Conservation (phyloP, 2,113 vertebrate species). For the Gobius niger region DNA sequence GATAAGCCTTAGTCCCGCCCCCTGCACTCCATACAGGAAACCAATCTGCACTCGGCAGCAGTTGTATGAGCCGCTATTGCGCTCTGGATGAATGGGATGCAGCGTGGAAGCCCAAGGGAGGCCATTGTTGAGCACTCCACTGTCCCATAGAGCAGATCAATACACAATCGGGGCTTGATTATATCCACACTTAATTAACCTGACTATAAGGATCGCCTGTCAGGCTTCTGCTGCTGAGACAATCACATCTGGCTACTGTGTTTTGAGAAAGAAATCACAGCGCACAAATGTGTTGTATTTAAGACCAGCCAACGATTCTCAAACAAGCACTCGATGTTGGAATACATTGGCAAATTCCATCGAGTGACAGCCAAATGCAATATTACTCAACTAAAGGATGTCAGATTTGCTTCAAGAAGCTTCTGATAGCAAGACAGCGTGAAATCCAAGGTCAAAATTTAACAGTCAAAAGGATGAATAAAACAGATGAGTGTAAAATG, state of each 20-base stretch:
- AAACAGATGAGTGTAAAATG: no score
- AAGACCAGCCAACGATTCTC: no score
- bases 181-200: conserved; percentile 76
- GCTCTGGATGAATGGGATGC: conserved; percentile 61
- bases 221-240: conserved; percentile 19
- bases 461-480: no score
- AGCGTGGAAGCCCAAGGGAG: conserved; percentile 49
- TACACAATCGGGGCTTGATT: conserved; percentile 69
- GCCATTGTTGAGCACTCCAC: conserved; percentile 66
- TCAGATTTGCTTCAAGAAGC: no score
- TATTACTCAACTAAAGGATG: no score
- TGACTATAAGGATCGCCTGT: conserved; percentile 43
- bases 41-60: conserved; percentile 63
- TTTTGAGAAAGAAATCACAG: conserved; percentile 35
- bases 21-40: conserved; percentile 50
- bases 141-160: conserved; percentile 61
- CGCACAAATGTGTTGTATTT: no score
- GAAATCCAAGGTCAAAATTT: no score
- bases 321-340: no score
- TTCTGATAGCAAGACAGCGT: no score
- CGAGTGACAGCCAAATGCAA: no score
- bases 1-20: conserved; percentile 63
- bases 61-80: conserved; percentile 39
- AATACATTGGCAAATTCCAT: no score
- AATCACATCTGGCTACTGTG: conserved; percentile 27